Conservation (phyloP, 2,888 invertebrate genomes). For the Pollenia angustigena region DNA sequence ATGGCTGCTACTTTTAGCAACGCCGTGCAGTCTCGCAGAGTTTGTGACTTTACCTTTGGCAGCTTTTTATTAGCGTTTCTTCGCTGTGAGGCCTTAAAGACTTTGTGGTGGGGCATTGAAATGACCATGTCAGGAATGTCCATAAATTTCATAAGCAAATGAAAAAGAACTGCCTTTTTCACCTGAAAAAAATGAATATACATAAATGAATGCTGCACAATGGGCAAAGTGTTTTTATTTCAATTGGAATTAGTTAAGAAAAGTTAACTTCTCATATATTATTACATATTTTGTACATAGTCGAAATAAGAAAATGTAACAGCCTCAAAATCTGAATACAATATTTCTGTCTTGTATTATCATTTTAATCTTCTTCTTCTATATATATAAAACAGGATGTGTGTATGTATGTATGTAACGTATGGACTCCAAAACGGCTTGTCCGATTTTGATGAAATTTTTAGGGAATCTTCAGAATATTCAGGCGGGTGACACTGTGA, state of each 20-base stretch:
- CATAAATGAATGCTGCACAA: slow-evolving; percentile 50
- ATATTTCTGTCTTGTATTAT: no score
- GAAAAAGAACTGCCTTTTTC: slow-evolving; percentile 66
- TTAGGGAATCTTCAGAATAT: no score
- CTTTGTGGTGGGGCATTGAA: slow-evolving; percentile 59
- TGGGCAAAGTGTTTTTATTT: not conserved
- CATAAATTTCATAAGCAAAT: slow-evolving; percentile 80
- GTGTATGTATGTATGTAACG: no score
- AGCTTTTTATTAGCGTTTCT: slow-evolving; percentile 28
- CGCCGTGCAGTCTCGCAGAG: slow-evolving; percentile 71
- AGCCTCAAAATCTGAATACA: not conserved
- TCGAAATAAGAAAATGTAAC: not conserved
- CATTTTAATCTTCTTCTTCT: no score
- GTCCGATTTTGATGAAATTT: no score
- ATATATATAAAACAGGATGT: no score
- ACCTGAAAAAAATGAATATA: slow-evolving; percentile 61
- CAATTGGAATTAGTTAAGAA: no score
- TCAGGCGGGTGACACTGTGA: no score
- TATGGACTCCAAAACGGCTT: no score
- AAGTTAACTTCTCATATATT: no score
- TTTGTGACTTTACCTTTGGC: slow-evolving; percentile 43
- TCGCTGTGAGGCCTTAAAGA: slow-evolving; percentile 37
- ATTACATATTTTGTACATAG: no score
- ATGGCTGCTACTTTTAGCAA: slow-evolving; percentile 65
- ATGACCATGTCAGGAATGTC: slow-evolving; percentile 78